These are phyloP conservation scores for Prochilodus magdalenae DNA, from an alignment of 2,113 vertebrate species.

Conservation along the genomic window DNA sequence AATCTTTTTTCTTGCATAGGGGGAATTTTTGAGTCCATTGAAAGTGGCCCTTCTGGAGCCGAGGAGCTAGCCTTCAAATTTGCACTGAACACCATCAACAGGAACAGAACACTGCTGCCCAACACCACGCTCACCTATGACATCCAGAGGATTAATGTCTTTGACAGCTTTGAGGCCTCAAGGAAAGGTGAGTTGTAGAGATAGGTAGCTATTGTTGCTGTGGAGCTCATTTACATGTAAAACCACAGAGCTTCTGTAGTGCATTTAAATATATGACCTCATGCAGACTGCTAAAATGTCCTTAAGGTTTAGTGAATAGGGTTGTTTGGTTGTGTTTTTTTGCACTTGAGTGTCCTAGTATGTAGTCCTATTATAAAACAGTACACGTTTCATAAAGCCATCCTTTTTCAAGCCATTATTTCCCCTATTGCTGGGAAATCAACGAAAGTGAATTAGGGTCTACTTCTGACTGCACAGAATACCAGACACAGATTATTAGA, in stretches of 20 bases:
- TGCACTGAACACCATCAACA: conserved; percentile 99
- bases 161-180: conserved; percentile 98
- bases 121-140: conserved; percentile 99
- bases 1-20: conserved; percentile 73
- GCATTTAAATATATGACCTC: background rate
- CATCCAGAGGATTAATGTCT: conserved; percentile 99
- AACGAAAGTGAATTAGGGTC: conserved; percentile 14
- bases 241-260: background rate
- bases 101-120: conserved; percentile 96
- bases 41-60: conserved; percentile 95
- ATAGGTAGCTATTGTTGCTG: background rate
- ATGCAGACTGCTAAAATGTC: background rate
- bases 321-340: background rate
- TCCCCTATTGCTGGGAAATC: background rate
- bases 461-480: background rate
- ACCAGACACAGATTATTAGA: background rate
- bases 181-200: conserved; percentile 89
- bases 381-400: conserved; percentile 16
- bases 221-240: background rate
- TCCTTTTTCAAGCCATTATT: background rate
- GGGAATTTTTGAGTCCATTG: conserved; percentile 98
- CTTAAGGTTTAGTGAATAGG: background rate
- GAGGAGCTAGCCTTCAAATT: conserved; percentile 98
- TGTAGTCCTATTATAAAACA: background rate
- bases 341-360: background rate